Conservation (phyloP, 2,888 invertebrate genomes). For the Calliscelio sp. region DNA sequence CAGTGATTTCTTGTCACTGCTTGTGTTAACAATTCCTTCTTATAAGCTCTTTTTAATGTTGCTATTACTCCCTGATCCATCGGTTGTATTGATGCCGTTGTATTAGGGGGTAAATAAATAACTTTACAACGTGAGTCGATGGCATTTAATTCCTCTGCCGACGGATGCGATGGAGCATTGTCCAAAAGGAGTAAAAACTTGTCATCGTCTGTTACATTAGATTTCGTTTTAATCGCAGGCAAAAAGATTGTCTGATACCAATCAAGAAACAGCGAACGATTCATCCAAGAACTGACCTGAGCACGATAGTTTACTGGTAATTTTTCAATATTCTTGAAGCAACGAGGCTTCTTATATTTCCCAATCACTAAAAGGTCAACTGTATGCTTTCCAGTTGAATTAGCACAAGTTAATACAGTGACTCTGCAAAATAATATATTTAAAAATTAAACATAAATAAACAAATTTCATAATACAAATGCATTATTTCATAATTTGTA, state of each 20-base stretch:
- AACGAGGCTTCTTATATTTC: slow-evolving; percentile 3
- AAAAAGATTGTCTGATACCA: too few relatives aligned
- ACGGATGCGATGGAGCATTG: slow-evolving; percentile 34
- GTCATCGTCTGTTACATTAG: too few relatives aligned
- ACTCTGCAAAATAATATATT: neutral
- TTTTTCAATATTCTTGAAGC: slow-evolving; percentile 1
- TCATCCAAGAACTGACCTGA: too few relatives aligned
- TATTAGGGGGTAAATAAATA: slow-evolving; percentile 30
- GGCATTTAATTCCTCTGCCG: slow-evolving; percentile 19
- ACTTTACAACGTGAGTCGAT: slow-evolving; percentile 16
- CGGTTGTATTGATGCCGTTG: slow-evolving; percentile 21
- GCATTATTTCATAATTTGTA: too few relatives aligned
- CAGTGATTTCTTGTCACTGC: too few relatives aligned
- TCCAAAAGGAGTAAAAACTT: slow-evolving; percentile 19
- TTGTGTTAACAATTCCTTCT: too few relatives aligned
- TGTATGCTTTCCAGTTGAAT: slow-evolving; percentile 6
- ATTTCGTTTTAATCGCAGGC: slow-evolving; percentile 7
- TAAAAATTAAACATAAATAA: too few relatives aligned
- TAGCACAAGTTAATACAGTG: slow-evolving; percentile 14
- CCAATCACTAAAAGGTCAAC: slow-evolving; percentile 7
- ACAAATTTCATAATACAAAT: too few relatives aligned
- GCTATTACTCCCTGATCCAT: slow-evolving; percentile 26
- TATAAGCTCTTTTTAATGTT: too few relatives aligned
- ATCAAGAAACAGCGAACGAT: too few relatives aligned
- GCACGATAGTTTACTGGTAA: neutral